A percentile compares a stretch with the other conserved stretches of the same genome.
Evolutionary conservation across 2,888 invertebrate species (phyloP).

Genomic region (Hemicrepidius hirtus): DNA sequence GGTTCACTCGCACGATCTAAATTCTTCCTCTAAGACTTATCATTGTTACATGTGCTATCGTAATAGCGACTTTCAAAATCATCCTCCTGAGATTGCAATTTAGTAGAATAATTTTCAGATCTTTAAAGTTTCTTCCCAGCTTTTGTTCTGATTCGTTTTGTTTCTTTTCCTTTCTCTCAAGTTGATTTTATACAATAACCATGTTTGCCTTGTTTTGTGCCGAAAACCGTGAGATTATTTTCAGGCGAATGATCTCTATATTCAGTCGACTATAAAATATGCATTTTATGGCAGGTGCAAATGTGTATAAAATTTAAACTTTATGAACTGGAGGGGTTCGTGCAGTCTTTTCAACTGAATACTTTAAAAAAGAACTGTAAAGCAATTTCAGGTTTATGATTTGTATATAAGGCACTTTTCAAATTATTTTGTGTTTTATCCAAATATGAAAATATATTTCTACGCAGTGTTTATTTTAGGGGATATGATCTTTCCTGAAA

Average conservation of each 20-base stretch:
- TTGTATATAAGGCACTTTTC: no score
- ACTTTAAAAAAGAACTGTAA: no score
- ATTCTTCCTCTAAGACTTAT: slow-evolving; percentile 38
- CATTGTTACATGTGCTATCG: slow-evolving; percentile 25
- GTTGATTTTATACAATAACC: slow-evolving; percentile 1
- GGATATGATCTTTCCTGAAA: no score
- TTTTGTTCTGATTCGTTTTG: not conserved
- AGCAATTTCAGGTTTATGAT: no score
- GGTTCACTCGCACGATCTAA: slow-evolving; percentile 43
- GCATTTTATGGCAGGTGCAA: slow-evolving; percentile 31
- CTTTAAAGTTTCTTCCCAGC: not conserved
- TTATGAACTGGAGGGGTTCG: slow-evolving; percentile 28
- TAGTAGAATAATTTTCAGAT: slow-evolving; percentile 8
- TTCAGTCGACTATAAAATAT: slow-evolving; percentile 38
- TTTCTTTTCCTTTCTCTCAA: not conserved
- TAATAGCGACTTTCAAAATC: slow-evolving; percentile 9
- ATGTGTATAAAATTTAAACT: slow-evolving; percentile 34
- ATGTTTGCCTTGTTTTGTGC: not conserved
- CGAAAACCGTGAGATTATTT: slow-evolving; percentile 11
- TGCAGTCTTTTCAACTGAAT: not conserved
- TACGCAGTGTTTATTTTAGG: no score
- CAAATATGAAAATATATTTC: no score
- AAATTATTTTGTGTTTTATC: no score
- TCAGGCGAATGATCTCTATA: slow-evolving; percentile 7
- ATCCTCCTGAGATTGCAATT: slow-evolving; percentile 16